These are phyloP conservation scores for Neoscelio sp. DNA, from an alignment of 2,888 invertebrate genomes.

Conservation along the genomic window DNA sequence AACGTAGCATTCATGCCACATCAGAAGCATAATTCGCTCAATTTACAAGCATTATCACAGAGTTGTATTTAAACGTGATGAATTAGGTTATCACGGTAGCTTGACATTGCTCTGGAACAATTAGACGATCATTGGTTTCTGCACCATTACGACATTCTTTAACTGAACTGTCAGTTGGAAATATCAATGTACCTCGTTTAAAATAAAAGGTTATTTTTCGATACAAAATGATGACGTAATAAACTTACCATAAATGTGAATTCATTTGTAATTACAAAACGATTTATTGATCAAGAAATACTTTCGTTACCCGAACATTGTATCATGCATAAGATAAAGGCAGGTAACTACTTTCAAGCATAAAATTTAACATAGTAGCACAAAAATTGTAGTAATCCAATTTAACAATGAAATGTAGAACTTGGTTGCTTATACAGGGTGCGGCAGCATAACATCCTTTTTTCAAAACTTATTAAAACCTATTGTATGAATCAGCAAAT, in stretches of 20 bases:
- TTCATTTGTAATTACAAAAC: too few species aligned
- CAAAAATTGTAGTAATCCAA: neutral
- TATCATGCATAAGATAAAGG: too few species aligned
- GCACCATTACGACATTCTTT: constrained; percentile 36
- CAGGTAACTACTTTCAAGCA: too few species aligned
- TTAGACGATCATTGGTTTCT: constrained; percentile 60
- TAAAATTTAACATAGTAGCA: neutral
- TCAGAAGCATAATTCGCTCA: constrained; percentile 80
- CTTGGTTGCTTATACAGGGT: constrained; percentile 70
- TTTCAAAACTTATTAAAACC: too few species aligned
- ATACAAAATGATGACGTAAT: too few species aligned
- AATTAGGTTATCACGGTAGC: constrained; percentile 77
- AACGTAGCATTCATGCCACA: constrained; percentile 74
- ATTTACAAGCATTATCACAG: constrained; percentile 82
- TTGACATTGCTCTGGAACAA: constrained; percentile 69
- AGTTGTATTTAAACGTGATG: constrained; percentile 79
- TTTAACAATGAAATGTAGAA: constrained; percentile 54
- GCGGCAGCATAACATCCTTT: too few species aligned
- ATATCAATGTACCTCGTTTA: too few species aligned
- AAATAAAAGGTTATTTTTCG: too few species aligned
- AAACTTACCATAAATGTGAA: too few species aligned
- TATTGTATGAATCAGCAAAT: too few species aligned
- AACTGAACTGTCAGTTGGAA: constrained; percentile 17
- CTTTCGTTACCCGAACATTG: too few species aligned
- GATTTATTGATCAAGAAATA: too few species aligned